phyloP scores from a whole-genome alignment of 2,113 vertebrate genomes.

The Melanocharis versteri region DNA sequence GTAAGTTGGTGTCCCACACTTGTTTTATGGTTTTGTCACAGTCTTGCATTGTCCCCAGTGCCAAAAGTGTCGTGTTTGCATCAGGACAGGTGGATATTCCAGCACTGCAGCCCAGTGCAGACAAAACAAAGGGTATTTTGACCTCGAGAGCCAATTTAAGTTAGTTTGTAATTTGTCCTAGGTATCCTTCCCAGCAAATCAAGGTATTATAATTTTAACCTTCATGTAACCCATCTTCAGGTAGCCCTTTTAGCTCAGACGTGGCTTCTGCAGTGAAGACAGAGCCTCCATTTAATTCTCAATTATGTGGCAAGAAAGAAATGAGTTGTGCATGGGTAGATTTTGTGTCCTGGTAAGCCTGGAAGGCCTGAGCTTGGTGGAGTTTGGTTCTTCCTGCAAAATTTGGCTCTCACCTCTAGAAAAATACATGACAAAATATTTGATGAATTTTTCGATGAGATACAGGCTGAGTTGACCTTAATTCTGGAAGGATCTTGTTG shows the following conservation, averaged over 20 bases:
- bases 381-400: not conserved
- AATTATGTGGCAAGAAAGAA: not conserved
- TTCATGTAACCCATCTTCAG: not conserved
- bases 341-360: not conserved
- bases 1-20: not conserved
- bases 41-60: not conserved
- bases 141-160: not conserved
- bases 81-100: not conserved
- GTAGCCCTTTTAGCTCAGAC: not conserved
- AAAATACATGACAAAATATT: not conserved
- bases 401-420: not conserved
- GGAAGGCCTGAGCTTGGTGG: fast-evolving
- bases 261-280: not conserved
- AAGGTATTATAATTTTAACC: not conserved
- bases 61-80: fast-evolving
- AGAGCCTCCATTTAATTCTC: not conserved
- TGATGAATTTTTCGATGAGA: not conserved
- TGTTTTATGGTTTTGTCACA: not conserved
- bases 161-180: not conserved
- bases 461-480: not conserved
- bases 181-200: not conserved
- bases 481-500: not conserved
- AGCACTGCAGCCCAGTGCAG: not conserved
- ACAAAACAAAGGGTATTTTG: not conserved
- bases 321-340: not conserved